Evolutionary conservation across 2,113 vertebrate genomes (phyloP), one percentile per base, ranked within the genome.

Genomic region (Pyxicephalus adspersus): DNA sequence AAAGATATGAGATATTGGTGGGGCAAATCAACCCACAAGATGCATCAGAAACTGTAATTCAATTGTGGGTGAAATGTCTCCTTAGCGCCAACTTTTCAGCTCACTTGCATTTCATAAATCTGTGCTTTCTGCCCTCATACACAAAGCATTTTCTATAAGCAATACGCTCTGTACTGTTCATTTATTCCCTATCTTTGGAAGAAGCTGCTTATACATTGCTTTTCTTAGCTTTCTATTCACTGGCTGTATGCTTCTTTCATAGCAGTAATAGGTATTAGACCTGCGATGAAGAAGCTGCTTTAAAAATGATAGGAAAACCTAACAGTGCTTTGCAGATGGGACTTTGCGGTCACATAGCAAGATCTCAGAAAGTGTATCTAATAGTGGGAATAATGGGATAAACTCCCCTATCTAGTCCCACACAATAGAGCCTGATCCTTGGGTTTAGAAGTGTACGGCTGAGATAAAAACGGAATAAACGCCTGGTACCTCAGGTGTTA

Each of bases 361-460:
- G 80, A 82, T 82, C 71, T 50, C 64, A 57, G 31, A 75, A 82
- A 82, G 71, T 65, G 80, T 50, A 57, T 64, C 61, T 65, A 82
- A 75, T 73, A 57, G 80, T 29, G 31, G 50, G 79, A 64, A 81
- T 81, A 81, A 81, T 81, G 68, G 79, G 63, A 74, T 81, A 81
- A 81, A 81, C 79, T 82, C 66, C 71, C 34, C 61, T 28, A 82
- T 82, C 70, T 58, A 58, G 70, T 58, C 75, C 54, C 54, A 20
- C 22, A 82, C 71, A 82, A 75, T 75, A 74, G 61, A 65, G 64
- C 18, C 61, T 25, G 64, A 66, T 75, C 71, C 57, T 45, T 74
- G 60, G 66, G 61, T 22, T 65, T 50, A 74, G 63, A 66, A 71
- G 80, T 82, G 70, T 45, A 64, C 54, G 50, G 52, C 79, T 73